These are phyloP conservation scores for Sterna hirundo DNA, from an alignment of 2,113 vertebrate genomes.

Conservation along the genomic window DNA sequence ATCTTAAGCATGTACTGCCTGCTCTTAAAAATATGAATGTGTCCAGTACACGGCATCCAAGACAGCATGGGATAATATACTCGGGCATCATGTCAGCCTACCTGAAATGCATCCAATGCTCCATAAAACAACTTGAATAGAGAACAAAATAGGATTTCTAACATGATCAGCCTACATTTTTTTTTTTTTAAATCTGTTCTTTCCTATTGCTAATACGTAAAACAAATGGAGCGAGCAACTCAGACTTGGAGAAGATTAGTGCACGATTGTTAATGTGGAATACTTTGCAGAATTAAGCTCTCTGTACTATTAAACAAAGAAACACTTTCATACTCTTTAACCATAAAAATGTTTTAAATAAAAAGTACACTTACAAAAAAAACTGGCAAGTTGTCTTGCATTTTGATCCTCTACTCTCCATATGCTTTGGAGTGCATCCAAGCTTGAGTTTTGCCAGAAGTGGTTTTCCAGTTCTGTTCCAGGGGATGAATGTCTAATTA, in stretches of 20 bases:
- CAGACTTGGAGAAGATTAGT: not conserved
- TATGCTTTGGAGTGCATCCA: slow-evolving; percentile 68
- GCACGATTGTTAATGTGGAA: not conserved
- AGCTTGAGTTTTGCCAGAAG: slow-evolving; percentile 66
- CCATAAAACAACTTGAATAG: not conserved
- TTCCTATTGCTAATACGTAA: not conserved
- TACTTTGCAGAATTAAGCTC: not conserved
- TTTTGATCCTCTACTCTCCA: slow-evolving; percentile 42
- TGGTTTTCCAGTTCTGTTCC: slow-evolving; percentile 69
- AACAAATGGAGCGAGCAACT: not conserved
- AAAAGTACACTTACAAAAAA: slow-evolving; percentile 38
- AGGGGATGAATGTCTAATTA: slow-evolving; percentile 70
- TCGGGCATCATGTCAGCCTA: not conserved
- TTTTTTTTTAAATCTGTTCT: not conserved
- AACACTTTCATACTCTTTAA: not conserved
- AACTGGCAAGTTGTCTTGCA: slow-evolving; percentile 25
- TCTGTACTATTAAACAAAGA: not conserved
- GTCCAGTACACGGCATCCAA: not conserved
- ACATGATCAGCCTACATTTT: not conserved
- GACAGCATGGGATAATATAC: not conserved
- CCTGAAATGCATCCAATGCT: not conserved
- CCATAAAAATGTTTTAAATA: not conserved
- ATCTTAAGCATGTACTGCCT: not conserved
- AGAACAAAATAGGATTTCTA: not conserved
- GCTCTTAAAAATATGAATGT: not conserved